Evolutionary conservation across 1,140 invertebrate genomes (phyloP).

Genomic region (Yoshiicerus persimilis): DNA sequence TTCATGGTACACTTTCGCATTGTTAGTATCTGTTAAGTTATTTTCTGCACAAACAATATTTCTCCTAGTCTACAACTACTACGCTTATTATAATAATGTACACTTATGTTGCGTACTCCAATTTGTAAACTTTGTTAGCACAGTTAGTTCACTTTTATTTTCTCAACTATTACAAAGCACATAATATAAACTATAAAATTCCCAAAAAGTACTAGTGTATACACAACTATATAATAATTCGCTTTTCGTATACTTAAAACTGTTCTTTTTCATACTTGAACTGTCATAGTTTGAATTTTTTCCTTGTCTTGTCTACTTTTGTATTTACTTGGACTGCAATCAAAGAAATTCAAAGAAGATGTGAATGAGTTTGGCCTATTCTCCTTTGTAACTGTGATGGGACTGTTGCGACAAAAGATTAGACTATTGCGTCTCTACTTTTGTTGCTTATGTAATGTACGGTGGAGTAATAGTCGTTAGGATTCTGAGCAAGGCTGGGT

Average conservation of each 20-base stretch:
- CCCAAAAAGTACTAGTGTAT: no score
- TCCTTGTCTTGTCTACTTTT: neutral
- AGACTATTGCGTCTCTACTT: neutral
- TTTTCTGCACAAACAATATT: neutral
- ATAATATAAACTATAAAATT: no score
- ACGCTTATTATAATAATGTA: neutral
- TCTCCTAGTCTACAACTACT: neutral
- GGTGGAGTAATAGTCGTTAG: neutral
- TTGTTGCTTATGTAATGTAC: neutral
- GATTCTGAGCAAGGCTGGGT: neutral
- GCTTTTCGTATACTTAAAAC: neutral
- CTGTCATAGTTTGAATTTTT: neutral
- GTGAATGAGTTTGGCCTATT: neutral
- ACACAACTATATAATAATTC: no score
- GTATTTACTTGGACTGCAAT: neutral
- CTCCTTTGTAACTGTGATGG: neutral
- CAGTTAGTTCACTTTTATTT: neutral
- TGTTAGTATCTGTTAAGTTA: neutral
- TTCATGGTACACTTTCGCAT: neutral
- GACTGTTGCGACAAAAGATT: neutral
- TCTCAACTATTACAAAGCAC: no score
- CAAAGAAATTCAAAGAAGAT: neutral
- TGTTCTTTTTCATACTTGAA: neutral
- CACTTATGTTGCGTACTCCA: neutral
- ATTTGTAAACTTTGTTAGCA: neutral